phyloP scores from a whole-genome alignment of 2,797 vertebrate genomes.

The Bovichtus diacanthus region DNA sequence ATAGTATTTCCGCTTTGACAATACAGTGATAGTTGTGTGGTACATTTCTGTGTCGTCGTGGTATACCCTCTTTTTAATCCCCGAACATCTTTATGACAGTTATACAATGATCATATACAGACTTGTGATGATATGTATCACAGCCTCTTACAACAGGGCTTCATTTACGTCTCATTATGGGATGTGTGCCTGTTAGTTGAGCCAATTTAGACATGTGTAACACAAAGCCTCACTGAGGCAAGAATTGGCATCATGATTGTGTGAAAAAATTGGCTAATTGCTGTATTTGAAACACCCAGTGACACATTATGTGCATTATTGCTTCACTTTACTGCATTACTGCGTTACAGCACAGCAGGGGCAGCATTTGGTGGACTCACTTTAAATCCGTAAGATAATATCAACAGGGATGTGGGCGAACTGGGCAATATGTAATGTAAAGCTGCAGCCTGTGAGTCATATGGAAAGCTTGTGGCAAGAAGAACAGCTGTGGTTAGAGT shows the following conservation, averaged over 20 bases:
- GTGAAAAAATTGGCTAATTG: background rate
- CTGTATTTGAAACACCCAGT: background rate
- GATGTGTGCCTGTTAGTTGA: background rate
- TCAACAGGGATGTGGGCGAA: conserved; percentile 6
- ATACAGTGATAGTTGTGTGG: background rate
- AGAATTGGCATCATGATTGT: background rate
- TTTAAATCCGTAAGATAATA: background rate
- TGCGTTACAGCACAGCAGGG: conserved; percentile 11
- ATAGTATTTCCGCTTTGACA: background rate
- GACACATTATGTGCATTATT: background rate
- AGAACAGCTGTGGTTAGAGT: conserved; percentile 16
- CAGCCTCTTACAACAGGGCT: background rate
- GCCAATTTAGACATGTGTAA: background rate
- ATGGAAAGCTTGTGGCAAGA: background rate
- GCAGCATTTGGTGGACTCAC: background rate
- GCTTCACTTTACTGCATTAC: conserved; percentile 22
- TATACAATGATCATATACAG: background rate
- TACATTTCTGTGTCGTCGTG: background rate
- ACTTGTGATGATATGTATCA: background rate
- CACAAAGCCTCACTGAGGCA: background rate
- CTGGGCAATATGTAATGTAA: background rate
- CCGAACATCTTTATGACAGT: background rate
- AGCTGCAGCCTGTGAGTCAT: conserved; percentile 15
- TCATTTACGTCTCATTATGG: background rate
- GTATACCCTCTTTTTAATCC: background rate